Percentiles rank a stretch among this genome's conserved stretches.
These are phyloP conservation scores for Colletes gigas DNA, from an alignment of 1,140 invertebrate genomes.

Conservation along the genomic window DNA sequence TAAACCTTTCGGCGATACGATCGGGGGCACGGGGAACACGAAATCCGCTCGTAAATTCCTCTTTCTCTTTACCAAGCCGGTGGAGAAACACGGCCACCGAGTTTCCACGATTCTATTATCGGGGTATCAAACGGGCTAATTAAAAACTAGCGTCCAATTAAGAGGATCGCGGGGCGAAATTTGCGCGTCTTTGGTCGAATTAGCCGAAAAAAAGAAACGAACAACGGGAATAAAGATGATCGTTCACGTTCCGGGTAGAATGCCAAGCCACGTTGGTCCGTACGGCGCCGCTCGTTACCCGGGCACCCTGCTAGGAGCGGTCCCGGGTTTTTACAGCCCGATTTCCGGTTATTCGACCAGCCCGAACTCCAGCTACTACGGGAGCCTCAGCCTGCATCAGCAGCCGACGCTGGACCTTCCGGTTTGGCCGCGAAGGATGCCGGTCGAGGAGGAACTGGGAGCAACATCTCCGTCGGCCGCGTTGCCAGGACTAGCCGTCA, in stretches of 20 bases:
- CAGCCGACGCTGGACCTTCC: slow-evolving; percentile 72
- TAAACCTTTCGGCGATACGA: slow-evolving; percentile 1
- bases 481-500: slow-evolving; percentile 48
- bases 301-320: slow-evolving; percentile 71
- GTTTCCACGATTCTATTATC: slow-evolving; percentile 22
- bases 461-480: slow-evolving; percentile 35
- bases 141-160: slow-evolving; percentile 36
- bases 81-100: slow-evolving; percentile 6
- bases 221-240: slow-evolving; percentile 72
- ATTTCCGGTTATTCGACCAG: slow-evolving; percentile 64
- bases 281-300: slow-evolving; percentile 77
- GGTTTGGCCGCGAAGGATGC: slow-evolving; percentile 77
- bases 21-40: neutral
- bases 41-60: slow-evolving; percentile 6
- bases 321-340: slow-evolving; percentile 73
- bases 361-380: slow-evolving; percentile 68
- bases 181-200: slow-evolving; percentile 60
- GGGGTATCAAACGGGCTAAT: slow-evolving; percentile 33
- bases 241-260: slow-evolving; percentile 80
- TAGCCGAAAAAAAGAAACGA: slow-evolving; percentile 4
- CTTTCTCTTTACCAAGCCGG: neutral
- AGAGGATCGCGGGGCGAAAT: slow-evolving; percentile 27
- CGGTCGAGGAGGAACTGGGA: slow-evolving; percentile 74
- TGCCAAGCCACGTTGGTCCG: slow-evolving; percentile 77
- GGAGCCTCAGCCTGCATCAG: slow-evolving; percentile 66